A percentile compares a stretch with the other conserved stretches of the same genome.
Evolutionary conservation across 2,797 vertebrate species (phyloP).

Genomic region (Channallabes apus): DNA sequence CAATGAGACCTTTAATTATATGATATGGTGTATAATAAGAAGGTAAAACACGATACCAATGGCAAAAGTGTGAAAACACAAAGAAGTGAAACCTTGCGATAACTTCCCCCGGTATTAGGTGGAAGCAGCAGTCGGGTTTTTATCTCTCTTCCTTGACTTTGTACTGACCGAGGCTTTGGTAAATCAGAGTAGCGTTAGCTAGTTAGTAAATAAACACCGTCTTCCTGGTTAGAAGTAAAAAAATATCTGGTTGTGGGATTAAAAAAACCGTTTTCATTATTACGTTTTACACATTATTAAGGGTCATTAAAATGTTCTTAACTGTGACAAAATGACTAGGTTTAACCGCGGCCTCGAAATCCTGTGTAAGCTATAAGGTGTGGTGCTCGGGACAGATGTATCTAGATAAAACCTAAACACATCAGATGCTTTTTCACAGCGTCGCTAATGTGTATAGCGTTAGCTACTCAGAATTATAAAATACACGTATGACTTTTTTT

Average conservation of each 20-base stretch:
- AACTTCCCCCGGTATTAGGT: neutral
- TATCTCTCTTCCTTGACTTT: neutral
- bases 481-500: no score
- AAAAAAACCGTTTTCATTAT: neutral
- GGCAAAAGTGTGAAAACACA: neutral
- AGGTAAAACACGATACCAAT: neutral
- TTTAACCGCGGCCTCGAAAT: neutral
- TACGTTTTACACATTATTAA: neutral
- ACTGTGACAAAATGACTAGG: no score
- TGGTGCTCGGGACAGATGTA: conserved; percentile 16
- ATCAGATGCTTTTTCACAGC: neutral
- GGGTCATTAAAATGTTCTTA: neutral
- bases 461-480: neutral
- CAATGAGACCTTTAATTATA: neutral
- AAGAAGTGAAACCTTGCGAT: neutral
- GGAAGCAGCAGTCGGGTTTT: neutral
- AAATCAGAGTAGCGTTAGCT: neutral
- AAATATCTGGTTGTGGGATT: neutral
- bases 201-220: neutral
- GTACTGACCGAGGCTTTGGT: neutral
- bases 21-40: neutral
- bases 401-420: conserved; percentile 5
- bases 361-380: conserved; percentile 30
- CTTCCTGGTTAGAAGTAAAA: neutral
- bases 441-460: neutral